Percentiles rank a stretch among this genome's conserved stretches.
Evolutionary conservation across 2,113 vertebrate species (phyloP).

Genomic region (Serranochromis macrocephalus): DNA sequence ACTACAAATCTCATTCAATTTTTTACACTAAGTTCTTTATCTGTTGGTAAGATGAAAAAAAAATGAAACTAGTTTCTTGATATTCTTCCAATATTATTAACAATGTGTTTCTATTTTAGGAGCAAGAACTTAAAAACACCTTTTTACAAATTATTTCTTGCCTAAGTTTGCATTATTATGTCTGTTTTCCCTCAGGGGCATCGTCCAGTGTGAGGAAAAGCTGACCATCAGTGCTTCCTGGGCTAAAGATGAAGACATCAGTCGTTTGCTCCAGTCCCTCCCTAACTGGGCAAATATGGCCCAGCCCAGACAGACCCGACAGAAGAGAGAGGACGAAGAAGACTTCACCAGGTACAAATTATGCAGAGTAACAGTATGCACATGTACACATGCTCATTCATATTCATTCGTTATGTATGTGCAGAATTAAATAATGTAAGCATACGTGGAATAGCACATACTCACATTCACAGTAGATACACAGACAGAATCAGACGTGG

Average conservation of each 20-base stretch:
- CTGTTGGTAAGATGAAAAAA: neutral
- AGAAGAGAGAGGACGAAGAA: slow-evolving; percentile 95
- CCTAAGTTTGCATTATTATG: neutral
- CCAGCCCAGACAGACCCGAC: slow-evolving; percentile 85
- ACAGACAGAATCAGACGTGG: neutral
- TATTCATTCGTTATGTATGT: neutral
- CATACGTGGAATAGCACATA: neutral
- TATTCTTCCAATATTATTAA: neutral
- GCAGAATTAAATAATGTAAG: neutral
- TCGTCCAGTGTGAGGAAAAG: slow-evolving; percentile 93
- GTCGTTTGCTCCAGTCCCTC: slow-evolving; percentile 89
- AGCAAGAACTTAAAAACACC: neutral
- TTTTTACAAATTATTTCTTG: neutral
- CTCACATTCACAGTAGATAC: neutral
- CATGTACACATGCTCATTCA: neutral
- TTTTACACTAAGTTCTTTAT: neutral
- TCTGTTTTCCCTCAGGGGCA: slow-evolving; percentile 64
- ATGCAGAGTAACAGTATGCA: neutral
- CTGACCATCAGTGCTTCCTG: slow-evolving; percentile 94
- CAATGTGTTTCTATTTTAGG: neutral
- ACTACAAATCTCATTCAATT: neutral
- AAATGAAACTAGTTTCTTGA: neutral
- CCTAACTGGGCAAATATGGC: slow-evolving; percentile 96
- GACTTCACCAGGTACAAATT: slow-evolving; percentile 83
- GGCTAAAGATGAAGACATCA: slow-evolving; percentile 98